Percentiles rank a stretch among this genome's conserved stretches.
Evolutionary conservation across 2,113 vertebrate genomes (phyloP).

Genomic region (Sylvilagus bachmani): DNA sequence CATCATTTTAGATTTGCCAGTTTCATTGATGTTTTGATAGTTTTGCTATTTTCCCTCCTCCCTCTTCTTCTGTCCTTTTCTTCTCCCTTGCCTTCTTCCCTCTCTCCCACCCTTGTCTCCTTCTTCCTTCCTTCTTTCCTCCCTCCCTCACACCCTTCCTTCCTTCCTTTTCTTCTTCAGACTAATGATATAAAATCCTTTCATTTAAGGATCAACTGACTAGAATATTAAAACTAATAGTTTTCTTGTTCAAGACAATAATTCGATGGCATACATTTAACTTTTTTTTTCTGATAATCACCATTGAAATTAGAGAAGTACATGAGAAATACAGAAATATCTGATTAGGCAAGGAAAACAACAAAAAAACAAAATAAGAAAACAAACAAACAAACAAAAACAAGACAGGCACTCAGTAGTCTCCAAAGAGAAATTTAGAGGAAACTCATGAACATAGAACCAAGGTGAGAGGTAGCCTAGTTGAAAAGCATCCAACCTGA

Average conservation of each 20-base stretch:
- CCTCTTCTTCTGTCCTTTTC: neutral
- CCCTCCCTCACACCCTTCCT: too few relatives aligned
- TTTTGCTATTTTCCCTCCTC: constrained; percentile 1
- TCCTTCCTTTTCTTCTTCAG: constrained; percentile 10
- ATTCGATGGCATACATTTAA: neutral
- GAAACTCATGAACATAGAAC: neutral
- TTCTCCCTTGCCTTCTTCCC: neutral
- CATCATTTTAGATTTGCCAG: neutral
- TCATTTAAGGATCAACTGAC: neutral
- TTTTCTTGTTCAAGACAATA: neutral
- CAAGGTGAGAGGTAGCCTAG: neutral
- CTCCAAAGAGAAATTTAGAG: neutral
- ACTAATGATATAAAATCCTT: neutral
- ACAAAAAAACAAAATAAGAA: neutral
- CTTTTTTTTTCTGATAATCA: neutral
- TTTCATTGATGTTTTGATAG: constrained; percentile 25
- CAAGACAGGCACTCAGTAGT: neutral
- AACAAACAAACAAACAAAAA: too few relatives aligned
- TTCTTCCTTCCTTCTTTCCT: neutral
- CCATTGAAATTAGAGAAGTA: neutral
- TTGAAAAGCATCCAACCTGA: neutral
- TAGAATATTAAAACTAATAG: neutral
- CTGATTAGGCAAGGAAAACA: neutral
- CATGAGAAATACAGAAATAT: neutral
- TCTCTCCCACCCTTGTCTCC: too few relatives aligned